phyloP scores from a whole-genome alignment of 2,888 invertebrate species.

The Tipula helvola region DNA sequence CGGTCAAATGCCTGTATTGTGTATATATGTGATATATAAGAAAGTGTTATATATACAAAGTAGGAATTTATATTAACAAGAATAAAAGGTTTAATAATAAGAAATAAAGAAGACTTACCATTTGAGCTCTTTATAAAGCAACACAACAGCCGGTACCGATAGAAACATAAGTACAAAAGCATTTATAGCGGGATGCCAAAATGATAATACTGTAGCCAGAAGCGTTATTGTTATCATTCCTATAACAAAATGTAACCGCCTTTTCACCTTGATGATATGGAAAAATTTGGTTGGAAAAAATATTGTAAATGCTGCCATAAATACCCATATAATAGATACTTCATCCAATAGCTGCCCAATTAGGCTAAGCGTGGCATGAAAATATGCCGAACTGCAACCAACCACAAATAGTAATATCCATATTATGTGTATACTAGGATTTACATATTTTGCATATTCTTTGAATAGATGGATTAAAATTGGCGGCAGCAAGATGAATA shows the following conservation, averaged over 20 bases:
- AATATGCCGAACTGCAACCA: slow-evolving; percentile 69
- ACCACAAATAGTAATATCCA: slow-evolving; percentile 67
- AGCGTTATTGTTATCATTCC: slow-evolving; percentile 42
- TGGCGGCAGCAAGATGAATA: slow-evolving; percentile 67
- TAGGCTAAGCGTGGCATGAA: slow-evolving; percentile 71
- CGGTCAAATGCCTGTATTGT: not conserved
- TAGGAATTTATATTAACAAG: not conserved
- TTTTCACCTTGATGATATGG: slow-evolving; percentile 51
- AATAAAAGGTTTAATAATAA: not conserved
- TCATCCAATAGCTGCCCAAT: slow-evolving; percentile 73
- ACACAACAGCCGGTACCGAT: slow-evolving; percentile 52
- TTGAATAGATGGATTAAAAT: slow-evolving; percentile 63
- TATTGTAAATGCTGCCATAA: slow-evolving; percentile 63
- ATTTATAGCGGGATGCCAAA: slow-evolving; percentile 67
- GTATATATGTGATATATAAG: not conserved
- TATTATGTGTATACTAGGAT: slow-evolving; percentile 64
- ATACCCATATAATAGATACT: slow-evolving; percentile 69
- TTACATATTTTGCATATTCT: slow-evolving; percentile 62
- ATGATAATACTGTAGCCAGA: slow-evolving; percentile 49
- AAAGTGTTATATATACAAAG: not conserved
- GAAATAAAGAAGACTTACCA: slow-evolving; percentile 38
- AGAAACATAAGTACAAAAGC: slow-evolving; percentile 70
- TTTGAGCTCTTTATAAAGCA: slow-evolving; percentile 53
- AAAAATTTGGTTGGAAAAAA: slow-evolving; percentile 60
- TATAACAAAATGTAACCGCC: slow-evolving; percentile 47